phyloP scores from a whole-genome alignment of 2,888 invertebrate species.

The Amblyjoppa proteus region DNA sequence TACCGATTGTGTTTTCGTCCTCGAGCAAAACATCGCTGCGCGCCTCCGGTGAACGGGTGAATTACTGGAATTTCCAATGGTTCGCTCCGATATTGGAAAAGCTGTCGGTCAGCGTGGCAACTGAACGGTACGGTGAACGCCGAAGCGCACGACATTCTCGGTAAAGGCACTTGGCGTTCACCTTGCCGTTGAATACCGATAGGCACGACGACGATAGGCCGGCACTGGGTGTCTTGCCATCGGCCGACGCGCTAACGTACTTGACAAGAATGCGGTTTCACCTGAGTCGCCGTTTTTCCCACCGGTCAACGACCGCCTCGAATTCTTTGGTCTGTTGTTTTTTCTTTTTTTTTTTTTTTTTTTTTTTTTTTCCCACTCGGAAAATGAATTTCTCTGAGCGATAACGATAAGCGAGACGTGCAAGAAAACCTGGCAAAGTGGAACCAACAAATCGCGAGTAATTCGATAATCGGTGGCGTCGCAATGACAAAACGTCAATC shows the following conservation, averaged over 20 bases:
- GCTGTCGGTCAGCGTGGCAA: constrained; percentile 45
- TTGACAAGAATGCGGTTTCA: constrained; percentile 82
- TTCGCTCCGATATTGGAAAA: constrained; percentile 59
- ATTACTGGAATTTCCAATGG: constrained; percentile 62
- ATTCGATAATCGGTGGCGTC: constrained; percentile 1
- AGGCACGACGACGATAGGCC: constrained; percentile 45
- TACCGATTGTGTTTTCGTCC: constrained; percentile 47
- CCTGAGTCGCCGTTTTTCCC: constrained; percentile 75
- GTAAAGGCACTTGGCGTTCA: constrained; percentile 66
- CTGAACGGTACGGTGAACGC: constrained; percentile 13
- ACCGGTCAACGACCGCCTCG: constrained; percentile 74
- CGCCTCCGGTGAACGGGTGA: constrained; percentile 49
- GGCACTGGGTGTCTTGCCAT: constrained; percentile 55
- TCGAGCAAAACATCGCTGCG: not conserved
- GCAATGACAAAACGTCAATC: not conserved
- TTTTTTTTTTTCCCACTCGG: constrained; percentile 8
- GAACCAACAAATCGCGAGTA: not conserved
- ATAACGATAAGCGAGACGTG: not conserved
- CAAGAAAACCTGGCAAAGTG: not conserved
- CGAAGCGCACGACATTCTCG: constrained; percentile 59
- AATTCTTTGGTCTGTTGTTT: constrained; percentile 48
- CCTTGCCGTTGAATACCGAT: constrained; percentile 66
- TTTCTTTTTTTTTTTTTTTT: constrained; percentile 2
- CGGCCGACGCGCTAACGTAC: constrained; percentile 75
- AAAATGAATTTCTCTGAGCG: constrained; percentile 6